phyloP scores from a whole-genome alignment of 2,797 vertebrate genomes.

The Vireo griseus region DNA sequence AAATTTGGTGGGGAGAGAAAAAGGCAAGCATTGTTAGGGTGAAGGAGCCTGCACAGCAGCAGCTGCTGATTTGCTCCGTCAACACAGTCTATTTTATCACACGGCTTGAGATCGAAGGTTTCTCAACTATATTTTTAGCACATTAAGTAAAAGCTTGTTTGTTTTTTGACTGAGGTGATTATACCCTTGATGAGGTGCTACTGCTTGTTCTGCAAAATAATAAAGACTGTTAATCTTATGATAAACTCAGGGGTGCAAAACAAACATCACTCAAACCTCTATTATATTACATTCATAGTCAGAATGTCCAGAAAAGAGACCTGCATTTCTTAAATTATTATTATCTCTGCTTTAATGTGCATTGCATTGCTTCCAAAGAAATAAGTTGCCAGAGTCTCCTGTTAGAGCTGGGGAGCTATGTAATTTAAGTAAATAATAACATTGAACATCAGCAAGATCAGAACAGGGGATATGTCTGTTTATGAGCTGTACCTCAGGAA shows the following conservation, averaged over 20 bases:
- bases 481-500: neutral
- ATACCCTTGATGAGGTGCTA: slow-evolving; percentile 19
- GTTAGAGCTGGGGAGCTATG: neutral
- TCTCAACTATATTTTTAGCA: slow-evolving; percentile 59
- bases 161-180: slow-evolving; percentile 41
- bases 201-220: slow-evolving; percentile 49
- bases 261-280: neutral
- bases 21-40: slow-evolving; percentile 34
- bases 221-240: slow-evolving; percentile 35
- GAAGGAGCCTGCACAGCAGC: slow-evolving; percentile 33
- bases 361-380: neutral
- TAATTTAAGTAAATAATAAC: neutral
- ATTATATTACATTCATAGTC: neutral
- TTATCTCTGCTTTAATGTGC: neutral
- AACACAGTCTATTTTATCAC: slow-evolving; percentile 50
- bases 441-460: neutral
- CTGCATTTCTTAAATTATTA: neutral
- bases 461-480: neutral
- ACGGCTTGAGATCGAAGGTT: slow-evolving; percentile 27
- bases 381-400: neutral
- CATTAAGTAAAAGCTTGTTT: slow-evolving; percentile 51
- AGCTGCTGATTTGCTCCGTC: slow-evolving; percentile 51
- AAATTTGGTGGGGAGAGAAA: slow-evolving; percentile 50
- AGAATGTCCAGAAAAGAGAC: slow-evolving; percentile 19
- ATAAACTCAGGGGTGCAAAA: slow-evolving; percentile 25